Base-by-base conservation (phyloP, 1,140 invertebrate genomes). In the Lerema accius region DNA sequence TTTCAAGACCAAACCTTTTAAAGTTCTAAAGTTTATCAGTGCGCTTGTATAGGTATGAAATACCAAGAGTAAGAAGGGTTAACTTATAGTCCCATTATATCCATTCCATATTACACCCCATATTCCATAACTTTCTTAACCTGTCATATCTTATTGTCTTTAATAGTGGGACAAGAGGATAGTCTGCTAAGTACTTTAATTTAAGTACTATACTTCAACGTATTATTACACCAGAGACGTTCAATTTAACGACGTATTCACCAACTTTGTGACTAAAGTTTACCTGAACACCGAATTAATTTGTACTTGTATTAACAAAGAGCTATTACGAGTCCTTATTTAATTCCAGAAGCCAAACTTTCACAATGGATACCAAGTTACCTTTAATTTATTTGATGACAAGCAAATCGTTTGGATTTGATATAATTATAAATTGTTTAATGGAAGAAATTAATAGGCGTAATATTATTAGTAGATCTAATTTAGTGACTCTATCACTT, bases 201-300 rank as follows among this genome's bases (percentile, higher is more conserved):
- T 32, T 32, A 26, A 11, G 19, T 28, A 26, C 1, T 14, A 23
- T 28, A 14, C 23, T 55, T 43, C 39, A 43, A 28, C 13, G 39
- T 55, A 56, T 43, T 56, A 50, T 35, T 56, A 56, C 23, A 28
- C 26, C 39, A 56, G 19, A 56, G 53, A 28, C 51, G 51, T 55
- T 43, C 53, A 56, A 32, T 56, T 56, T 28, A 56, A 42, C 40
- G 40, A 55, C 40, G 39, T 43, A 56, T 43, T 56, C 53, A 55
- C 51, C 37, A 55, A 56, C 39, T 56, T 56, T 32, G 53, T 16
- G 23, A 23, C n/a, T 58, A 56, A 43, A 56, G 19, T 58, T 58
- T 46, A 58, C 53, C 53, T 56, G 53, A 40, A 56, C 53, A 56
- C 42, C 23, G 53, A 56, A 56, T 56, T 56, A 56, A 56, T 45